Base-by-base conservation (phyloP, 2,888 invertebrate species). In the Clusia tigrina region DNA sequence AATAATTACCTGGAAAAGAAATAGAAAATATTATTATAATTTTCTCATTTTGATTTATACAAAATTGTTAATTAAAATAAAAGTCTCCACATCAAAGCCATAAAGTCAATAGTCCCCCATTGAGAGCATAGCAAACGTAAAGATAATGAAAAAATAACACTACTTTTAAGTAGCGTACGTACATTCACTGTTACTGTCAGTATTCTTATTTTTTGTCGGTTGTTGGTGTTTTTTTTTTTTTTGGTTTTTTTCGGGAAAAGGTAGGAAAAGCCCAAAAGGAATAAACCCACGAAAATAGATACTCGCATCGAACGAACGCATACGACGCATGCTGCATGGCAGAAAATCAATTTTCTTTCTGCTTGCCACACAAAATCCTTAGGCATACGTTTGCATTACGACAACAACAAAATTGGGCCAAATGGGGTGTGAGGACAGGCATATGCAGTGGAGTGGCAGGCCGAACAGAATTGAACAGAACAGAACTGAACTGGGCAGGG, bases 241-340 rank as follows among this genome's bases (percentile, higher is more conserved):
- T n/a, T n/a, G n/a, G n/a, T n/a, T n/a, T n/a, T 32, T 32, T 12
- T 32, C 6, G 12, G 32, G 32, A 32, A 32, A 32, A 32, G 32
- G 32, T 32, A 32, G 12, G 32, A 32, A 32, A 32, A 6, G 12
- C 6, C 32, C 6, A 32, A 32, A 32, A 32, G 6, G 32, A 9
- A 32, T 9, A 32, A 9, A 32, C 6, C 32, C 6, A 32, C 32
- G 12, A 32, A 6, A 32, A 12, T 12, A 12, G 32, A 32, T 48
- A 20, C 22, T 48, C 48, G 48, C 48, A 48, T 48, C 5, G 22
- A 48, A 48, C 48, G 48, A 18, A 48, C 48, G 48, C 42, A 3
- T n/a, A n/a, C 42, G 42, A n/a, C 42, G 9, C 3, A 3, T 42
- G 42, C 15, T 48, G 48, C 48, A 48, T 20, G 48, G 20, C 48